A percentile compares a stretch with the other conserved stretches of the same genome.
Evolutionary conservation across 2,888 invertebrate species (phyloP).

Genomic region (Candidula unifasciata): DNA sequence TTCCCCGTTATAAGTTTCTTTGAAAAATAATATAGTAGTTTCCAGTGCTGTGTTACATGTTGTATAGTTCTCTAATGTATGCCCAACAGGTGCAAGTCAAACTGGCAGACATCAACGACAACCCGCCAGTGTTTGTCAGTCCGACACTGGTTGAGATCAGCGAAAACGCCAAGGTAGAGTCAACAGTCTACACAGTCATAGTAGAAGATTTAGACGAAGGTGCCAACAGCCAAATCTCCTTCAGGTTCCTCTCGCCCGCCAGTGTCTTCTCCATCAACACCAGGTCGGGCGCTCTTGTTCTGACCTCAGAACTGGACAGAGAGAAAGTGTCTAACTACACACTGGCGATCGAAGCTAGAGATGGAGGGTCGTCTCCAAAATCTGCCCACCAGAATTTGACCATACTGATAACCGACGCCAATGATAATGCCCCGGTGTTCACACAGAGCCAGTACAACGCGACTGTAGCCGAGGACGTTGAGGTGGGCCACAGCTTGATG

Average conservation of each 20-base stretch:
- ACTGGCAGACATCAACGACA: slow-evolving; percentile 91
- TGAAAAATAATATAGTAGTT: too few relatives aligned
- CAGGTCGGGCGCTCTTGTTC: slow-evolving; percentile 90
- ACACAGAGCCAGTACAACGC: slow-evolving; percentile 88
- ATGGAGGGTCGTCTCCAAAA: slow-evolving; percentile 82
- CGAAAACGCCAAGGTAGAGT: slow-evolving; percentile 84
- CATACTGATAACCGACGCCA: slow-evolving; percentile 85
- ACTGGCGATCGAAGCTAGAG: slow-evolving; percentile 67
- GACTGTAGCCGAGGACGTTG: slow-evolving; percentile 93
- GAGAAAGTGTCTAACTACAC: slow-evolving; percentile 68
- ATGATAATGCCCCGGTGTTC: slow-evolving; percentile 88
- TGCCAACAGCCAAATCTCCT: slow-evolving; percentile 87
- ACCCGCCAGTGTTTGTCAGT: slow-evolving; percentile 91
- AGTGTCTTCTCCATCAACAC: slow-evolving; percentile 87
- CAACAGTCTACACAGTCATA: slow-evolving; percentile 92
- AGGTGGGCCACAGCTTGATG: slow-evolving; percentile 87
- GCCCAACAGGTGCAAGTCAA: slow-evolving; percentile 88
- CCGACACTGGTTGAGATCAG: slow-evolving; percentile 84
- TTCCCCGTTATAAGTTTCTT: too few relatives aligned
- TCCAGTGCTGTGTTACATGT: not conserved
- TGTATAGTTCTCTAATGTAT: too few relatives aligned
- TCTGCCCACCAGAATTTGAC: slow-evolving; percentile 85
- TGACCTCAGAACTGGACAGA: slow-evolving; percentile 91
- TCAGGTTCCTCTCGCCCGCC: slow-evolving; percentile 78
- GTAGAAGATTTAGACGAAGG: slow-evolving; percentile 89